Evolutionary conservation across 2,888 invertebrate genomes (phyloP), one percentile per base, ranked within the genome.

Genomic region (Mongoloraphidia duomilia): DNA sequence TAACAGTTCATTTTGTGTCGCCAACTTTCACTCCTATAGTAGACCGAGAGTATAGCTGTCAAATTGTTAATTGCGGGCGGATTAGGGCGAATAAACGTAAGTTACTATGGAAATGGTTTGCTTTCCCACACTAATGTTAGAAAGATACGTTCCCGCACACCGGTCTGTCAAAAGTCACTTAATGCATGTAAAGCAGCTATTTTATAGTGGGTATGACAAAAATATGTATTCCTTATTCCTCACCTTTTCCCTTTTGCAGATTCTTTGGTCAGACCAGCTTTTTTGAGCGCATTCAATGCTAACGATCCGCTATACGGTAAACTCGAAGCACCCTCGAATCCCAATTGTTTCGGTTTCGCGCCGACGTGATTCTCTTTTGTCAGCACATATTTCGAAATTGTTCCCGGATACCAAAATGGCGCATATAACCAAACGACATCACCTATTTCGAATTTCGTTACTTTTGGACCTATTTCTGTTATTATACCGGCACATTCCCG

Each of bases 401-500:
- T 73, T 41, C 79, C 79, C 47, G 69, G 65, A 14, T 70, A 68
- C 74, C 77, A 80, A 52, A 73, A 74, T 40, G 78, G 76, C 12
- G 72, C 68, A 5, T 70, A 67, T 45, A 75, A 61, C 72, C 76
- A 79, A 34, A 80, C 78, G 62, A 77, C 76, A 58, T 80, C 79
- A 2, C 79, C 79, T 17, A 77, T 68, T 57, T 78, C 76, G 55
- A 80, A 70, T 50, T 72, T 66, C 26, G 66, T 67, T 8, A 79
- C 79, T 53, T 68, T 67, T 52, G 65, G 67, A n/a, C 80, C 80
- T 41, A 78, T 69, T 54, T 77, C 78, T 17, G 75, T 66, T 9
- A 80, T 70, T 38, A 78, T 61, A 34, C 81, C 81, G 9, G 77
- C 67, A 60, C 79, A 79, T 59, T 77, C 78, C 53, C 80, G 69